Percentiles rank a stretch among this genome's conserved stretches.
phyloP scores from a whole-genome alignment of 2,797 vertebrate genomes.

The Podarcis siculus region DNA sequence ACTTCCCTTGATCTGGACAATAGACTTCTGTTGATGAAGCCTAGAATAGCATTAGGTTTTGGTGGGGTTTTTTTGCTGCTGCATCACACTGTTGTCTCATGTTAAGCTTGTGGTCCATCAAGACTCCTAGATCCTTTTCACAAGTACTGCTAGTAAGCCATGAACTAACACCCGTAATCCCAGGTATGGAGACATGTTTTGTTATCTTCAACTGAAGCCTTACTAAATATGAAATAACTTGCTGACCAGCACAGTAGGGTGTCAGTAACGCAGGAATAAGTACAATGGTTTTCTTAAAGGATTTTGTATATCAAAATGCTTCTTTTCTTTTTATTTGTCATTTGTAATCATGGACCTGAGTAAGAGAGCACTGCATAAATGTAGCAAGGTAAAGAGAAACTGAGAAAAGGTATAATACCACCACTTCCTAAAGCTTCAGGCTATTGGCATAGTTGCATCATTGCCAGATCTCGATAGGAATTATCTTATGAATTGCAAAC shows the following conservation, averaged over 20 bases:
- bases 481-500: conserved; percentile 27
- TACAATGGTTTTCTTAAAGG: background rate
- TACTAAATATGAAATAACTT: background rate
- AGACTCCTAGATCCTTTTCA: too few relatives aligned
- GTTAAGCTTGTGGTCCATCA: too few relatives aligned
- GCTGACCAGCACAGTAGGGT: background rate
- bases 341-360: background rate
- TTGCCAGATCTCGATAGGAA: conserved; percentile 22
- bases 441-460: conserved; percentile 11
- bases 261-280: background rate
- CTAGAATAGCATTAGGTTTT: too few relatives aligned
- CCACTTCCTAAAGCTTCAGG: background rate
- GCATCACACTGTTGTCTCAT: too few relatives aligned
- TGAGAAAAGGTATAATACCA: conserved; percentile 17
- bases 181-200: background rate
- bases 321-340: background rate
- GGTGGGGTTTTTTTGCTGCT: too few relatives aligned
- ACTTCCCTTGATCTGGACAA: too few relatives aligned
- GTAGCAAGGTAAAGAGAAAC: rapidly evolving
- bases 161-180: background rate
- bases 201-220: background rate
- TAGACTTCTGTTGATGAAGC: too few relatives aligned
- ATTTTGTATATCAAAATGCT: background rate
- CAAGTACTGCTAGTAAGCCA: too few relatives aligned
- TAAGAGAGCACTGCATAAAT: background rate